Evolutionary conservation across 1,140 invertebrate species (phyloP), one percentile per base, ranked within the genome.

Genomic region (Drosophila willistoni): DNA sequence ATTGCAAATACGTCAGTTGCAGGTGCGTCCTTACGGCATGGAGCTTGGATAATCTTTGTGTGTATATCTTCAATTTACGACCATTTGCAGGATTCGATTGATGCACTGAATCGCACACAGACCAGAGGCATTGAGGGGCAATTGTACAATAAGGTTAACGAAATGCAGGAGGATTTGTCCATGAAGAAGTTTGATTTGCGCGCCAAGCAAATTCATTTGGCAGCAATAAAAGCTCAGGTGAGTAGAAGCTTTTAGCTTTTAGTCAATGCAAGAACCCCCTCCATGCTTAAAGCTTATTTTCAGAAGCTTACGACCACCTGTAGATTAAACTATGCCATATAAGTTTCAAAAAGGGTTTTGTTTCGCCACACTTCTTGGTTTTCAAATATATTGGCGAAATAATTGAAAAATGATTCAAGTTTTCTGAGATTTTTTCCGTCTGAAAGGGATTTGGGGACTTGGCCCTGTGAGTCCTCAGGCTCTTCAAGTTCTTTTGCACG

Each of bases 91-190:
- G 98, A 98, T 73, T 94, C 96, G 7, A 93, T 98, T 61, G 96
- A 98, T 79, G 94, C 96, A 0, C 93, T 98, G 64, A 93, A 95
- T 57, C 95, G 97, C 79, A 95, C 98, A 87, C 98, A 98, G 92
- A 95, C 96, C 84, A 96, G 98, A 94, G 98, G 94, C 87, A 93
- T 95, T 68, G 98, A 98, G 90, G 96, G 96, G 57, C 96, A 95
- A 81, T 93, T 98, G 33, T 98, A 96, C 93, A 98, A 97, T 85
- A 99, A 98, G 94, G 97, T 96, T 65, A 98, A 98, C 91, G 98
- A 99, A 93, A 93, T 97, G 19, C 96, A 99, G 93, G 97, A 98
- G 93, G 98, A 99, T 85, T 97, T 99, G 92, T 98, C 97, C 79
- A 94, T 97, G 93, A 98, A 98, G 93, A 95, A 96, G 81, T 98